A percentile compares a stretch with the other conserved stretches of the same genome.
Conservation (phyloP, 1,140 invertebrate species). For the Lithobius niger region DNA sequence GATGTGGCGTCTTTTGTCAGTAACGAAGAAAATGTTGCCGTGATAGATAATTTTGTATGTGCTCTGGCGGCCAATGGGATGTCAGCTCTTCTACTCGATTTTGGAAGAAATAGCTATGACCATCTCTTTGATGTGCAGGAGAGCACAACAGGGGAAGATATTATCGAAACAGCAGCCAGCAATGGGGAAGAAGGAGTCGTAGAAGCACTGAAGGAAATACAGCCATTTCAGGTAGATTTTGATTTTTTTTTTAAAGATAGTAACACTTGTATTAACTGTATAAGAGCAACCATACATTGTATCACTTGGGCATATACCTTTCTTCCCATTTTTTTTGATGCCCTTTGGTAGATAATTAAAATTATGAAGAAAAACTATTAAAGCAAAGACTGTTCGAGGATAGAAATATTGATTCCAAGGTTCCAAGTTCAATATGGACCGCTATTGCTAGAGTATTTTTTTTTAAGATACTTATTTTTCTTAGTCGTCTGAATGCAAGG, state of each 20-base stretch:
- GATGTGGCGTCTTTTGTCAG: conserved; percentile 68
- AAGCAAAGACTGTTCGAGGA: too few relatives aligned
- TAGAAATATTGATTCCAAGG: too few relatives aligned
- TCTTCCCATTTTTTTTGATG: too few relatives aligned
- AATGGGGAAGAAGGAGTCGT: conserved; percentile 47
- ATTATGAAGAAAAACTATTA: too few relatives aligned
- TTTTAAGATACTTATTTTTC: too few relatives aligned
- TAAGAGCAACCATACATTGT: too few relatives aligned
- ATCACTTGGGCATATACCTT: neutral
- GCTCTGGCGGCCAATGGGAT: conserved; percentile 58
- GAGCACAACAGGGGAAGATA: conserved; percentile 46
- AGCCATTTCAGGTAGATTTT: conserved; percentile 52
- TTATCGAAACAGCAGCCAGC: conserved; percentile 48
- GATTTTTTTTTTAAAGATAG: neutral
- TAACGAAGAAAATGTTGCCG: conserved; percentile 58
- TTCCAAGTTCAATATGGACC: too few relatives aligned
- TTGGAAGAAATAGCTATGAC: conserved; percentile 71
- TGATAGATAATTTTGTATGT: conserved; percentile 66
- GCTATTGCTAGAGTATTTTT: too few relatives aligned
- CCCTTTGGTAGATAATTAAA: too few relatives aligned
- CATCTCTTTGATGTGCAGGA: conserved; percentile 59
- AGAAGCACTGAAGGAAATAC: conserved; percentile 45
- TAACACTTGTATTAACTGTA: too few relatives aligned
- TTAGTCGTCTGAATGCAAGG: too few relatives aligned
- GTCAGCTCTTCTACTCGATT: conserved; percentile 42